phyloP scores from a whole-genome alignment of 2,797 vertebrate genomes.

The Hydrophis major region DNA sequence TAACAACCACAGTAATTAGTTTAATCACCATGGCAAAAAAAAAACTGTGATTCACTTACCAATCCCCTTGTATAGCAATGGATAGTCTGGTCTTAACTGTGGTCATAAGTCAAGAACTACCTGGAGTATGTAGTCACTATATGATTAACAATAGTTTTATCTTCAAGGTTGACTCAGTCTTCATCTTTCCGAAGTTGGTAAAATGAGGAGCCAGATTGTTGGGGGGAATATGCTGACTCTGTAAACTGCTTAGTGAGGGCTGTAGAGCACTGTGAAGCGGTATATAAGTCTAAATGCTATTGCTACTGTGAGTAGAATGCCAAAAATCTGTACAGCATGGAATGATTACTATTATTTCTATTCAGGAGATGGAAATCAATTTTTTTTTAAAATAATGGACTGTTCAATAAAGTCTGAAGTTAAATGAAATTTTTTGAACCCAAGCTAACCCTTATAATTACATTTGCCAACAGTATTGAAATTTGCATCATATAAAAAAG shows the following conservation, averaged over 20 bases:
- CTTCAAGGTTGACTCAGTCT: no score
- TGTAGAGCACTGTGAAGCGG: no score
- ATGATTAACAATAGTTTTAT: background rate
- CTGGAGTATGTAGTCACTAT: background rate
- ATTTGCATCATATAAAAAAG: slow-evolving; percentile 28
- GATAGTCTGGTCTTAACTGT: background rate
- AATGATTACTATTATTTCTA: background rate
- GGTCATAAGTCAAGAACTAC: background rate
- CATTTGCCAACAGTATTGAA: background rate
- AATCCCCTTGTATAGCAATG: background rate
- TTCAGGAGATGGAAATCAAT: background rate
- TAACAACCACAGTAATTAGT: background rate
- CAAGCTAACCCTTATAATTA: background rate
- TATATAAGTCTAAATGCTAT: no score
- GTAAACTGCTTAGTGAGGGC: no score
- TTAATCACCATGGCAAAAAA: background rate
- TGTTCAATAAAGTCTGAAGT: no score
- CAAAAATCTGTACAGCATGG: background rate
- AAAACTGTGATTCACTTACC: background rate
- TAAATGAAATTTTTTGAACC: background rate
- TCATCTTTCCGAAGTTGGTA: no score
- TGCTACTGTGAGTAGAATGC: background rate
- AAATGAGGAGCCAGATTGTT: no score
- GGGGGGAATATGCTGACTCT: no score
- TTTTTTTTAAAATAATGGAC: background rate